These are phyloP conservation scores for Aegotheles bennettii DNA, from an alignment of 2,113 vertebrate species.

Conservation along the genomic window DNA sequence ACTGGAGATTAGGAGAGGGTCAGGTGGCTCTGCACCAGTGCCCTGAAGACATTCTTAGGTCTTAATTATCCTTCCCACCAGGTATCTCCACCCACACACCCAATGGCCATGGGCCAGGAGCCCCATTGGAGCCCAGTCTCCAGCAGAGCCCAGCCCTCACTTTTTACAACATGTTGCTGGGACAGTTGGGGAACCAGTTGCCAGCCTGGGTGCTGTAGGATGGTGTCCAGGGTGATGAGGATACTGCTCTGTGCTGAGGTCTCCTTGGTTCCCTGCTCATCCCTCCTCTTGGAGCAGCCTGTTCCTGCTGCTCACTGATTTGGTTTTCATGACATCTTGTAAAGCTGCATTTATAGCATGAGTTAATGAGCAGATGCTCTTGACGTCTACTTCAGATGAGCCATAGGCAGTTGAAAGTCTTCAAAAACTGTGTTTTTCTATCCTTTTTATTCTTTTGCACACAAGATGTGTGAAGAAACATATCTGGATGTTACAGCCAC, in stretches of 20 bases:
- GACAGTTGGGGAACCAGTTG: neutral
- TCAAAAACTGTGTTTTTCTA: neutral
- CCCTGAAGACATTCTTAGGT: neutral
- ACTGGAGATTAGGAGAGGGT: neutral
- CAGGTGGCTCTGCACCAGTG: fast-evolving
- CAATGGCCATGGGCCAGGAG: neutral
- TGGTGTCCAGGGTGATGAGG: neutral
- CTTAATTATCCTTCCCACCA: neutral
- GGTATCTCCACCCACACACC: too few species aligned
- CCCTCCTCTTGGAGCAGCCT: neutral
- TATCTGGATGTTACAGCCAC: neutral
- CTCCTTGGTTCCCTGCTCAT: fast-evolving
- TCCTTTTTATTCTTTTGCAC: neutral
- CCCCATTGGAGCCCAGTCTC: neutral
- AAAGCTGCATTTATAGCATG: neutral
- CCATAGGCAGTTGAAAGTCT: neutral
- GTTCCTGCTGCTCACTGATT: neutral
- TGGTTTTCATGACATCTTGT: neutral
- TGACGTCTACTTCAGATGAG: neutral
- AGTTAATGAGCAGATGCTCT: neutral
- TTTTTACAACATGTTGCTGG: neutral
- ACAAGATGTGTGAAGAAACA: neutral
- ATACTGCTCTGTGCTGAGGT: neutral
- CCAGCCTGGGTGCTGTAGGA: neutral
- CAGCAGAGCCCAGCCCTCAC: neutral